phyloP scores from a whole-genome alignment of 1,140 invertebrate species.

The Ips typographus region DNA sequence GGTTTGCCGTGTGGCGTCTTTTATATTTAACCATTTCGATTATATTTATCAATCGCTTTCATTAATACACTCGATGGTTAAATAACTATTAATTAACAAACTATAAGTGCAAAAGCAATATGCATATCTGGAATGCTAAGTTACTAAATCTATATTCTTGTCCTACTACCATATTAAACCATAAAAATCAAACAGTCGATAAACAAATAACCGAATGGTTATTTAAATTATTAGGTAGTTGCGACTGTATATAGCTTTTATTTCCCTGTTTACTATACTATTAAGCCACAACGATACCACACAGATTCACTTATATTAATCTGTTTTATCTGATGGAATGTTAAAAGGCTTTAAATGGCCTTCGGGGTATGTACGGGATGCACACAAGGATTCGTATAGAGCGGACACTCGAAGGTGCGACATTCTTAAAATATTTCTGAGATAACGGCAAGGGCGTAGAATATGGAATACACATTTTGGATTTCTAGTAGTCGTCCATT shows the following conservation, averaged over 20 bases:
- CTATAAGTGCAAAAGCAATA: too few species aligned
- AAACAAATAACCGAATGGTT: neutral
- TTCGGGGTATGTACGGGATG: neutral
- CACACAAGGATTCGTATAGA: neutral
- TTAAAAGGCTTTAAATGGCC: conserved; percentile 25
- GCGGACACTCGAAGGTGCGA: too few species aligned
- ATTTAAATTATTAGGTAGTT: conserved; percentile 17
- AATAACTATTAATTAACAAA: too few species aligned
- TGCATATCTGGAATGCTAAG: too few species aligned
- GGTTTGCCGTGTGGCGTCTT: too few species aligned
- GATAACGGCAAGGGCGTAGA: too few species aligned
- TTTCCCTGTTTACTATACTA: conserved; percentile 12
- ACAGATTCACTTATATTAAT: conserved; percentile 28
- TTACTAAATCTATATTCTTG: neutral
- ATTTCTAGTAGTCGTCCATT: too few species aligned
- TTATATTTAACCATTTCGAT: too few species aligned
- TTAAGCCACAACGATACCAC: conserved; percentile 21
- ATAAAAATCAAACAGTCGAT: neutral
- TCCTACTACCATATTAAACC: neutral
- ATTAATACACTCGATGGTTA: too few species aligned
- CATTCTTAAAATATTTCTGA: too few species aligned
- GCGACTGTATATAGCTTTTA: conserved; percentile 10
- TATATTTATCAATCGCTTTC: too few species aligned
- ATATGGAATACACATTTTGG: too few species aligned
- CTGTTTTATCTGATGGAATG: conserved; percentile 18